phyloP scores from a whole-genome alignment of 2,113 vertebrate species.

The Girardinichthys multiradiatus region DNA sequence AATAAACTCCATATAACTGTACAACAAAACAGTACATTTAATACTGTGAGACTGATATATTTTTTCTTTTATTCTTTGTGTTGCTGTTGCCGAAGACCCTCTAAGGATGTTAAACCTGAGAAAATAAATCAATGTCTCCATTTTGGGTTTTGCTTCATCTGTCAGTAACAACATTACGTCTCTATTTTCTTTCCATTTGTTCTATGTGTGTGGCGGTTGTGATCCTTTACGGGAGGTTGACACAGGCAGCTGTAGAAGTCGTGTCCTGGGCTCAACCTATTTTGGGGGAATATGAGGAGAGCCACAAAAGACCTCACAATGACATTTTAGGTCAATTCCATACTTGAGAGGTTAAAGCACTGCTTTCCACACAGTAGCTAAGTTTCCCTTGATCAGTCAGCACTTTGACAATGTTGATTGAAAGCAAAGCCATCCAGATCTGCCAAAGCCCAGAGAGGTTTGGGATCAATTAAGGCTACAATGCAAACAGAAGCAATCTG shows the following conservation, averaged over 20 bases:
- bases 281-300: slow-evolving; percentile 63
- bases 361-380: too few relatives aligned
- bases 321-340: slow-evolving; percentile 77
- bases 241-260: slow-evolving; percentile 45
- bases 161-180: background rate
- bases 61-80: too few relatives aligned
- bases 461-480: slow-evolving; percentile 25
- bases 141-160: background rate
- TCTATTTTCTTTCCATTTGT: slow-evolving; percentile 32
- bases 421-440: slow-evolving; percentile 4
- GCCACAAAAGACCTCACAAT: slow-evolving; percentile 71
- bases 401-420: slow-evolving; percentile 63
- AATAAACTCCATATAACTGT: too few relatives aligned
- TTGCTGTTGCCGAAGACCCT: too few relatives aligned
- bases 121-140: too few relatives aligned
- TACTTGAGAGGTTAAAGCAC: slow-evolving; percentile 43
- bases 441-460: slow-evolving; percentile 7
- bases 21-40: too few relatives aligned
- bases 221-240: slow-evolving; percentile 44
- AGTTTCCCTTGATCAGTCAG: slow-evolving; percentile 67
- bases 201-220: slow-evolving; percentile 9
- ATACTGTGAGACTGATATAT: too few relatives aligned
- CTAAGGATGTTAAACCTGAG: too few relatives aligned
- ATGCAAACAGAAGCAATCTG: background rate
- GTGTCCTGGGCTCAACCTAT: slow-evolving; percentile 69